These are phyloP conservation scores for Cephus rjabovi DNA, from an alignment of 2,888 invertebrate species.

Conservation along the genomic window DNA sequence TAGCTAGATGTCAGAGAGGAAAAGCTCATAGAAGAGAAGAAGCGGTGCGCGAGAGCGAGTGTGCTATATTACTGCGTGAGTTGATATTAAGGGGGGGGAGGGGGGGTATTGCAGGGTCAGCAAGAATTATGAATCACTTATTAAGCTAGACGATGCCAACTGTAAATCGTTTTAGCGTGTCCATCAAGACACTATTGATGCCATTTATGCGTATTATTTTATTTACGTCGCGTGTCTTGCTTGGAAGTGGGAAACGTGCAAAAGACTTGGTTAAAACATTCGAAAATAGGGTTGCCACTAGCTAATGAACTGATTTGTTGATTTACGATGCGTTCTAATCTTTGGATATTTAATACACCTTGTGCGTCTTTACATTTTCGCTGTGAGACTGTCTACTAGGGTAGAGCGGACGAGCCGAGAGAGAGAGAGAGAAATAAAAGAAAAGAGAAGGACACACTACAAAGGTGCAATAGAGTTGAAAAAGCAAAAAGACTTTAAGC, in stretches of 20 bases:
- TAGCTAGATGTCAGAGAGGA: too few relatives aligned
- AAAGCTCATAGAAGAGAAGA: too few relatives aligned
- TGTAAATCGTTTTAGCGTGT: too few relatives aligned
- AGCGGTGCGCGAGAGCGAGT: too few relatives aligned
- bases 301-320: conserved; percentile 8
- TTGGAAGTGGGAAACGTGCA: conserved; percentile 1
- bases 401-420: too few relatives aligned
- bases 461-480: too few relatives aligned
- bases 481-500: too few relatives aligned
- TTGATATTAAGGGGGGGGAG: conserved; percentile 17
- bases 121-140: conserved; percentile 32
- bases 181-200: conserved; percentile 7
- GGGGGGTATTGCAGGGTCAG: conserved; percentile 28
- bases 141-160: conserved; percentile 12
- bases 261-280: background rate
- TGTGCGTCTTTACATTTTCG: conserved; percentile 30
- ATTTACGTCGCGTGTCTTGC: conserved; percentile 8
- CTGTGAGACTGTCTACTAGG: too few relatives aligned
- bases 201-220: conserved; percentile 31
- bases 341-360: conserved; percentile 37
- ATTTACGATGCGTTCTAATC: conserved; percentile 30
- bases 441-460: too few relatives aligned
- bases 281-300: conserved; percentile 8
- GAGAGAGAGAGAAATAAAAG: too few relatives aligned
- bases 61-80: background rate